Evolutionary conservation across 2,888 invertebrate genomes (phyloP), one percentile per base, ranked within the genome.

Genomic region (Lutraria lutraria): DNA sequence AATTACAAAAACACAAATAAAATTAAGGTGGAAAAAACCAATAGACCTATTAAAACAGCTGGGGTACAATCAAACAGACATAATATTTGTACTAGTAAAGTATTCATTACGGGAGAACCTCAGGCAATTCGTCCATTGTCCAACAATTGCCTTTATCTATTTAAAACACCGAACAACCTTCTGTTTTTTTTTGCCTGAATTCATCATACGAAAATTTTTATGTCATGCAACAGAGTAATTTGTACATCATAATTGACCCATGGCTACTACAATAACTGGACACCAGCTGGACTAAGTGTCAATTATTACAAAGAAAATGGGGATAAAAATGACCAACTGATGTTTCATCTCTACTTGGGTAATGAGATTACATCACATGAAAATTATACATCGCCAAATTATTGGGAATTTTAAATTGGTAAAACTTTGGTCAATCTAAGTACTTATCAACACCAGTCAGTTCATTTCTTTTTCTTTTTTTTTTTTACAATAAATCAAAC

Each of bases 71-170:
- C 79, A 88, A 88, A 88, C 29, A 68, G 43, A 83, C 87, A 83
- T 88, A 88, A 83, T 53, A 72, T 81, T 72, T 82, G 82, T 60
- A 34, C 53, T 56, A 8, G 72, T 60, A 54, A 76, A 76, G 83
- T 88, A 80, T 80, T 84, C 53, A 83, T 83, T 88, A 53, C 85
- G 85, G 60, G 25, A 79, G 31, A n/a, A 54, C 81, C 88, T 79
- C 12, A 31, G 80, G 85, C 68, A 25, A 10, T 13, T 19, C 12
- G 60, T 16, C 60, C 25, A 85, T 85, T 88, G 85, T 88, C 85
- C 82, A 79, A 15, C 82, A 54, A 76, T 60, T 72, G 53, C 79
- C 54, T 88, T 88, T 85, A 88, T 88, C 88, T 88, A 88, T 82
- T 16, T 56, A 25, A 72, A 88, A 54, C 31, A 72, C 72, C 72